Evolutionary conservation across 2,113 vertebrate genomes (phyloP).

Genomic region (Anguilla japonica): DNA sequence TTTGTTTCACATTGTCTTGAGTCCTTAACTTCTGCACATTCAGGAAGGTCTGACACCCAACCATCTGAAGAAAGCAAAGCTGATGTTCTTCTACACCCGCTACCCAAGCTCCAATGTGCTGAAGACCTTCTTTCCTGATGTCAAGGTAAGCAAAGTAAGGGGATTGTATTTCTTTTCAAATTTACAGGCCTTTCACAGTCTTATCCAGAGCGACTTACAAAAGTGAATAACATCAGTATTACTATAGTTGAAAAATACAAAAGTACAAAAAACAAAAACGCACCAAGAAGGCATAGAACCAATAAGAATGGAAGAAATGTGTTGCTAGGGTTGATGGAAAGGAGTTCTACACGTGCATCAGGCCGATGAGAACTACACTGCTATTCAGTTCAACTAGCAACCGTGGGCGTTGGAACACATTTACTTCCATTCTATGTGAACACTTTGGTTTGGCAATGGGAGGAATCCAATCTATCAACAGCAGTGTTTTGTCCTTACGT

Average conservation of each 20-base stretch:
- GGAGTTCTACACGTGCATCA: neutral
- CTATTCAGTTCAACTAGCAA: neutral
- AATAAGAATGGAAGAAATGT: neutral
- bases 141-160: slow-evolving; percentile 77
- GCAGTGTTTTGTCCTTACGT: neutral
- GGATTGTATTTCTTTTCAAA: neutral
- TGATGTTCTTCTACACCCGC: slow-evolving; percentile 98
- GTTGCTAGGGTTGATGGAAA: neutral
- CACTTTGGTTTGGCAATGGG: neutral
- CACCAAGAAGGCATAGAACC: neutral
- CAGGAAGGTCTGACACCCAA: slow-evolving; percentile 88
- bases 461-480: neutral
- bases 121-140: slow-evolving; percentile 89
- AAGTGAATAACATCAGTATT: too few relatives aligned
- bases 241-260: too few relatives aligned
- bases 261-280: too few relatives aligned
- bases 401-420: neutral
- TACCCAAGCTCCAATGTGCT: slow-evolving; percentile 91
- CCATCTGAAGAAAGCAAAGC: slow-evolving; percentile 95
- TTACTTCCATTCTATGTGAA: neutral
- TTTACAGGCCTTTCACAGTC: neutral
- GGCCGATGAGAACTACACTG: neutral
- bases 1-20: slow-evolving; percentile 28
- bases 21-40: slow-evolving; percentile 82
- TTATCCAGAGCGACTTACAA: neutral